Conservation (phyloP, 2,888 invertebrate species). For the Gnatocerus cornutus region DNA sequence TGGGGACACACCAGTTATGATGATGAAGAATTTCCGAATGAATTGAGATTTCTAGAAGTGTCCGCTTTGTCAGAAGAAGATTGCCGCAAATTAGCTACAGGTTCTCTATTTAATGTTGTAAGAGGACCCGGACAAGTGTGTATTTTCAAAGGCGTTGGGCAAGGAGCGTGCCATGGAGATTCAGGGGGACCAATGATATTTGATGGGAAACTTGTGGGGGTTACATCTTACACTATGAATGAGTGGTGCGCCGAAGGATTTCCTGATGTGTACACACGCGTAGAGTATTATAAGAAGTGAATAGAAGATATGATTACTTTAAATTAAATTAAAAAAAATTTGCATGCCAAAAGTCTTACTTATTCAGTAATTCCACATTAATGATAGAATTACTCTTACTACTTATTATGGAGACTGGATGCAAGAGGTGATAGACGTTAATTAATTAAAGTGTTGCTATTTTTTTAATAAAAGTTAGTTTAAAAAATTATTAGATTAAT, state of each 20-base stretch:
- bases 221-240: background rate
- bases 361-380: no score
- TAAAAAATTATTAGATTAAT: no score
- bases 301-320: no score
- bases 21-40: no score
- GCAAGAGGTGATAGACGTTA: no score
- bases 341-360: no score
- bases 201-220: background rate
- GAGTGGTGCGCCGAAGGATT: background rate
- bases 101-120: background rate
- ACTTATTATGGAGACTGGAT: no score
- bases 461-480: no score
- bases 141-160: background rate
- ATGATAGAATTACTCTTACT: no score
- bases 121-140: background rate
- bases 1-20: background rate
- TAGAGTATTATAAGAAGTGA: no score
- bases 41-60: background rate
- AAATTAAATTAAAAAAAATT: no score
- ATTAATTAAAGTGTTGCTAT: no score
- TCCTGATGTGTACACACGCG: background rate
- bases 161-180: background rate
- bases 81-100: background rate
- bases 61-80: background rate
- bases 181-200: background rate